Evolutionary conservation across 2,888 invertebrate genomes (phyloP), one percentile per base, ranked within the genome.

Genomic region (Steinernema scapterisci): DNA sequence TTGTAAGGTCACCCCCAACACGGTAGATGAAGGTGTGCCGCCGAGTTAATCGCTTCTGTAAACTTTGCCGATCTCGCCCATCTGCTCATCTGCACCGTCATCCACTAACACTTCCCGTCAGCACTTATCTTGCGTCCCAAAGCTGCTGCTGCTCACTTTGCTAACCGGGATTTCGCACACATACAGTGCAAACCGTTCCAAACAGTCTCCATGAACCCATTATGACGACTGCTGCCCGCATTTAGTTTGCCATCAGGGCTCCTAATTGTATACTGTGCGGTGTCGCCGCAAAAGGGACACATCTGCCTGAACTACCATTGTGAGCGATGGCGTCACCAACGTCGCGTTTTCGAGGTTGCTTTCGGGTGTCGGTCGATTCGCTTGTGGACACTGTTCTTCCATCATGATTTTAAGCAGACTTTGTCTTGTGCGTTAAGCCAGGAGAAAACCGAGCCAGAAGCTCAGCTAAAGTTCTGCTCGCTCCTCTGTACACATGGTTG

Each of bases 1-100:
- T 27, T 63, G 63, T 63, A 63, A 63, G 63, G 63, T 63, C 63
- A 63, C 63, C 63, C 63, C 63, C 63, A 63, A 63, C 63, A 63
- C 31, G 63, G 63, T 63, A 63, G 63, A 63, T 63, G 63, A 63
- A 63, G 63, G 63, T 63, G 31, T 63, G 63, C 63, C 63, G 63
- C 63, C 63, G 63, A 63, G 63, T 63, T 63, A 63, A 63, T 63
- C 63, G 63, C 63, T 63, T 63, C 63, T 63, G 63, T 63, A 63
- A 63, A 63, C 63, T 63, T 63, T n/a, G 63, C 25, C 63, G 25
- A 63, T 63, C 27, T 63, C 63, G 27, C 16, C 63, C 63, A 63
- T 63, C 63, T 63, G 63, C 63, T 63, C 63, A 63, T 63, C 63
- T 52, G 19, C 52, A 27, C 63, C 63, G 63, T 27, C 63, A 63